A percentile compares a stretch with the other conserved stretches of the same genome.
These are phyloP conservation scores for Grammomys dolichurus DNA, from an alignment of 2,113 vertebrate species.

Conservation along the genomic window DNA sequence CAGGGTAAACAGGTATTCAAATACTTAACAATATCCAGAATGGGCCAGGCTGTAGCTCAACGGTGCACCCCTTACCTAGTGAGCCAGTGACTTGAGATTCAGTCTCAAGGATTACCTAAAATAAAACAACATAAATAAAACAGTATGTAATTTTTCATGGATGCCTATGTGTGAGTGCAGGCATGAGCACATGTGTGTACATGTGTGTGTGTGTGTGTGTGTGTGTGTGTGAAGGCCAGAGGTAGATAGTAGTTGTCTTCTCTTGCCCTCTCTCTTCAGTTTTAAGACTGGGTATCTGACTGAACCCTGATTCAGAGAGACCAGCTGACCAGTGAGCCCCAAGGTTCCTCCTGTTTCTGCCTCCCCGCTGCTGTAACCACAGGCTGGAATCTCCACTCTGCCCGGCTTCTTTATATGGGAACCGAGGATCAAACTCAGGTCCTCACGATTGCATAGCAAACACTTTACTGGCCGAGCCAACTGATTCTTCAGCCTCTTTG, in stretches of 20 bases:
- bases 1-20: background rate
- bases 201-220: too few species aligned
- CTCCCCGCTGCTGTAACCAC: background rate
- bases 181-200: too few species aligned
- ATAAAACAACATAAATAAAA: background rate
- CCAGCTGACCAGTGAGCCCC: background rate
- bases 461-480: too few species aligned
- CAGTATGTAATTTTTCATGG: too few species aligned
- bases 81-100: background rate
- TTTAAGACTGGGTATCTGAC: background rate
- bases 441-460: background rate
- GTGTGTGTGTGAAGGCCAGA: background rate
- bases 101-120: background rate
- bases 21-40: background rate
- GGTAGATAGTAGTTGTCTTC: background rate
- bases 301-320: background rate
- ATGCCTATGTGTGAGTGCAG: background rate
- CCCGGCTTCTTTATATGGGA: background rate
- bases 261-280: background rate
- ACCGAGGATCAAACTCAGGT: background rate
- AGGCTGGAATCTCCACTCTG: too few species aligned
- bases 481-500: background rate
- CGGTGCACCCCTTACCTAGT: background rate
- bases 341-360: background rate
- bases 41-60: background rate